Percentiles rank a stretch among this genome's conserved stretches.
These are phyloP conservation scores for Andrena praecox DNA, from an alignment of 2,888 invertebrate species.

Conservation along the genomic window DNA sequence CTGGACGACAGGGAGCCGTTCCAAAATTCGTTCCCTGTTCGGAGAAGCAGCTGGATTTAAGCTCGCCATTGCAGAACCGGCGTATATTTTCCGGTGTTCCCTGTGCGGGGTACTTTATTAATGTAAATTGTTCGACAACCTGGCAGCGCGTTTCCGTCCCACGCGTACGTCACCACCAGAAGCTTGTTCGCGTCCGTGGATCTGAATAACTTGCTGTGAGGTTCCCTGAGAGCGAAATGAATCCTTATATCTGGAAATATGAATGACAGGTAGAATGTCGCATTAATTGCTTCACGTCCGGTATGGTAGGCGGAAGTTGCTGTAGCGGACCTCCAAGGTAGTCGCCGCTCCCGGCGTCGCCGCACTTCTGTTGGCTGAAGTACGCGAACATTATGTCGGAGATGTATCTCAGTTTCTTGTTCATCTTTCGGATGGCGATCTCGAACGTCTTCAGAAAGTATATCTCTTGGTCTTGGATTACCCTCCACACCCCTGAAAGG, in stretches of 20 bases:
- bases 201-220: constrained; percentile 79
- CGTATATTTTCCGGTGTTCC: too few species aligned
- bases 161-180: constrained; percentile 89
- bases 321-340: constrained; percentile 78
- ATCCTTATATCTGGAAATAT: constrained; percentile 81
- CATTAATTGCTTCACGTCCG: fast-evolving
- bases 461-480: constrained; percentile 87
- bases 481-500: constrained; percentile 88
- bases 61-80: too few species aligned
- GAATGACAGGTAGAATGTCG: not conserved
- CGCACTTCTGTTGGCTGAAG: constrained; percentile 86
- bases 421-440: constrained; percentile 86
- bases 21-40: constrained; percentile 90
- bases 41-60: too few species aligned
- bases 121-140: constrained; percentile 62
- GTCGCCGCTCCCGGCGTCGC: constrained; percentile 85
- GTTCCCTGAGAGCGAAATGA: constrained; percentile 81
- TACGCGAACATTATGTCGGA: constrained; percentile 89
- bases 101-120: not conserved
- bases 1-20: constrained; percentile 86
- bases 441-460: constrained; percentile 88
- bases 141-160: constrained; percentile 91
- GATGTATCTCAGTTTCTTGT: constrained; percentile 86
- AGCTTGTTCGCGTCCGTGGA: constrained; percentile 82
- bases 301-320: not conserved